Evolutionary conservation across 2,797 vertebrate genomes (phyloP), one percentile per base, ranked within the genome.

Genomic region (Sebastes aleutianus): DNA sequence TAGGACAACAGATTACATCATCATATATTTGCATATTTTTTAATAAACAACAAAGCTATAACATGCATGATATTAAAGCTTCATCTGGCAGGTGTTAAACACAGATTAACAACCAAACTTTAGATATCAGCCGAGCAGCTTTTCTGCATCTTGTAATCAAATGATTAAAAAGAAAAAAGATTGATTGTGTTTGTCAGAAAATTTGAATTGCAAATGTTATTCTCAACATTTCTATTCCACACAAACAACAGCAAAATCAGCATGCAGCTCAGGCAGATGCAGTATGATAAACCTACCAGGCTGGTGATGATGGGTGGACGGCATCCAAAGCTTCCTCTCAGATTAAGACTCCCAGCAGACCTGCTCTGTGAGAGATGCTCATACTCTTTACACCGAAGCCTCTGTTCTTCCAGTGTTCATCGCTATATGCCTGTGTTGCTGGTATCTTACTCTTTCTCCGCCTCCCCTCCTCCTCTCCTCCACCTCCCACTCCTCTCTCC

Each of bases 251-350:
- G 65, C 69, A 80, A 47, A 62, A 62, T 82, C 70, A 80, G 64
- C 67, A 84, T 87, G 78, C 83, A 87, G 70, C 80, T 78, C 62
- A 76, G 74, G 66, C 70, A 80, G 84, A 87, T 76, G 61, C 66
- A 61, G 70, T 3, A 7, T 26, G 84, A 73, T 43, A 61, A 61
- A 93, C 94, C 85, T 93, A 95, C 94, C 93, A 6, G 89, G 73
- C 43, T 47, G 43, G 34, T 47, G 80, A 73, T 64, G 87, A 79
- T 56, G 78, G 56, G 18, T 76, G 74, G 70, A 67, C 56, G 14
- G 74, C 58, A 64, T 90, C 87, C 78, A 83, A 71, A 83, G 85
- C 80, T 63, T 76, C 79, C 4, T 31, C 79, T 86, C 83, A 20
- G 75, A 85, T 91, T 43, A 85, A 70, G 72, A 72, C 86, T 86